Evolutionary conservation across 2,797 vertebrate genomes (phyloP).

Genomic region (Babyrousa celebensis): DNA sequence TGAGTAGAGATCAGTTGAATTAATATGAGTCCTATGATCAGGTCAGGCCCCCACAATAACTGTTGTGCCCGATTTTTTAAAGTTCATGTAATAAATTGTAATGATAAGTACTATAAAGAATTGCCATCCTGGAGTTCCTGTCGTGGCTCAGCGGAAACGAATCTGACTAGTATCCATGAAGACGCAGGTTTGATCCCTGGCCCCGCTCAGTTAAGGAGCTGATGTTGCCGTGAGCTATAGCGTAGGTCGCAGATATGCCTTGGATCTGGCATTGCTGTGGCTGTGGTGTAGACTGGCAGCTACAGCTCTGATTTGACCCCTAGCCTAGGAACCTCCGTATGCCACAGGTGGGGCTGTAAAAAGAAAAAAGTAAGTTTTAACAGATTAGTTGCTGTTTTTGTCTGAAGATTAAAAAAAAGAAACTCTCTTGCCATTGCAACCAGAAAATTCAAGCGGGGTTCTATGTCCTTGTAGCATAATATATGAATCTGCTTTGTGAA

Average conservation of each 20-base stretch:
- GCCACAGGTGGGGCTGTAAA: too few species aligned
- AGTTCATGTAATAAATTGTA: not conserved
- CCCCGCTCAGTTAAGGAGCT: too few species aligned
- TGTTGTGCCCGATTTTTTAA: not conserved
- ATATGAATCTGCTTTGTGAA: not conserved
- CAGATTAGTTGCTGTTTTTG: not conserved
- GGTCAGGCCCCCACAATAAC: not conserved
- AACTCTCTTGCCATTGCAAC: not conserved
- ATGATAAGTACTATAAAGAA: not conserved
- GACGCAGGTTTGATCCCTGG: too few species aligned
- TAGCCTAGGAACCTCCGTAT: too few species aligned
- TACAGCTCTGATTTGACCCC: too few species aligned
- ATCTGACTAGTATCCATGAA: too few species aligned
- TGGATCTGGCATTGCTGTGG: too few species aligned
- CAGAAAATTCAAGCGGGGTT: not conserved
- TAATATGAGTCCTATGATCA: not conserved
- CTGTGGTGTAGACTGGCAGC: too few species aligned
- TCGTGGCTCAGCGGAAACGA: too few species aligned
- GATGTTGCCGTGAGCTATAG: too few species aligned
- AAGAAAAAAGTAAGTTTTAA: not conserved
- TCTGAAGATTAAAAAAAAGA: not conserved
- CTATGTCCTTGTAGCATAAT: not conserved
- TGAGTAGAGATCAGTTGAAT: slow-evolving; percentile 89
- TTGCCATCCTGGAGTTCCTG: not conserved
- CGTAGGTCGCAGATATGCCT: too few species aligned